phyloP scores from a whole-genome alignment of 2,797 vertebrate genomes.

The Parotocinclus haroldoi region DNA sequence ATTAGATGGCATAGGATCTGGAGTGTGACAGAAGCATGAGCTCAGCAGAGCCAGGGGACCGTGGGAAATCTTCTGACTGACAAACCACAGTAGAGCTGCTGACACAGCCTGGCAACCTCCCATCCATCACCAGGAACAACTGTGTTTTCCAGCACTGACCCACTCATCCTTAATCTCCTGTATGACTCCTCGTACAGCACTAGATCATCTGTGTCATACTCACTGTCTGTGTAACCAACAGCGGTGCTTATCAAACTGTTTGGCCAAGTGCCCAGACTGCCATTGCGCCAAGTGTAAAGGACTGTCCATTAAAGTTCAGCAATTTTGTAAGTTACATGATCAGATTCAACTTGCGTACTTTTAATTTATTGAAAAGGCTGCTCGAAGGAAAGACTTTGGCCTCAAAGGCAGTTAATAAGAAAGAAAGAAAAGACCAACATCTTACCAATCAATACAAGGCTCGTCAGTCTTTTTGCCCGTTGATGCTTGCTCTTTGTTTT shows the following conservation, averaged over 20 bases:
- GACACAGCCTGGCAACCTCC: conserved; percentile 30
- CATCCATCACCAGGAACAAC: conserved; percentile 22
- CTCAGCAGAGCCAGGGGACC: conserved; percentile 33
- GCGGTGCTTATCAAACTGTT: neutral
- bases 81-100: conserved; percentile 34
- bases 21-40: conserved; percentile 41
- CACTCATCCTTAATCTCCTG: neutral
- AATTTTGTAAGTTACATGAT: too few relatives aligned
- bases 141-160: conserved; percentile 15
- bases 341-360: too few relatives aligned
- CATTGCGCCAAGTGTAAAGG: too few relatives aligned
- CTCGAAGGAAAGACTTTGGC: too few relatives aligned
- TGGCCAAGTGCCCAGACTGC: neutral
- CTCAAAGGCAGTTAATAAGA: too few relatives aligned
- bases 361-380: too few relatives aligned
- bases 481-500: too few relatives aligned
- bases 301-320: too few relatives aligned
- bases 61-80: conserved; percentile 37
- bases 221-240: conserved; percentile 1
- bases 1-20: conserved; percentile 23
- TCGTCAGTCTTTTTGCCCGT: too few relatives aligned
- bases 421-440: too few relatives aligned
- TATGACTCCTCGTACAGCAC: neutral
- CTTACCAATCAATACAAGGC: too few relatives aligned
- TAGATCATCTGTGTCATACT: conserved; percentile 8